These are phyloP conservation scores for Eulemur coronatus DNA, from an alignment of 2,797 vertebrate genomes.

Conservation along the genomic window DNA sequence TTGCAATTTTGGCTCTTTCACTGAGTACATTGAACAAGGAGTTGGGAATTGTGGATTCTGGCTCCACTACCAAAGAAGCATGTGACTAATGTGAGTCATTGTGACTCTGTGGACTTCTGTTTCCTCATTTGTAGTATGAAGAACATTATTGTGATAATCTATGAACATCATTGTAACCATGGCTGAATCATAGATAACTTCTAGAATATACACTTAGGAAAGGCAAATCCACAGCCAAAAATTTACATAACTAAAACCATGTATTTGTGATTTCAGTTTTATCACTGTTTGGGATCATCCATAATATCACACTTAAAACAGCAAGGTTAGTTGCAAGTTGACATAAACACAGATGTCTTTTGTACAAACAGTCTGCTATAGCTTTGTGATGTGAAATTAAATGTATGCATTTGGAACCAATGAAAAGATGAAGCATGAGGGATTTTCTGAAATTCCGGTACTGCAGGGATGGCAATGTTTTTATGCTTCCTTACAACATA, in stretches of 20 bases:
- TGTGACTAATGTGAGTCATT: not conserved
- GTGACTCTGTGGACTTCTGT: not conserved
- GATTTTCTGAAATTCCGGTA: not conserved
- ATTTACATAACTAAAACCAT: not conserved
- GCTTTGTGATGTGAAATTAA: slow-evolving; percentile 51
- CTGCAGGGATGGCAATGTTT: not conserved
- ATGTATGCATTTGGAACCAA: slow-evolving; percentile 38
- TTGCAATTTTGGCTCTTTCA: not conserved
- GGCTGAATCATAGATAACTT: not conserved
- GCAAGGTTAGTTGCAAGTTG: slow-evolving; percentile 52
- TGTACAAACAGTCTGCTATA: slow-evolving; percentile 17
- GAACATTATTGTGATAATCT: not conserved
- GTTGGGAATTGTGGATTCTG: not conserved
- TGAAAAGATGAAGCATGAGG: not conserved
- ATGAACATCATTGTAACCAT: not conserved
- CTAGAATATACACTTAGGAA: not conserved
- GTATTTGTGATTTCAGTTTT: slow-evolving; percentile 24
- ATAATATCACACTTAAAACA: slow-evolving; percentile 7
- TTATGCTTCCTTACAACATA: not conserved
- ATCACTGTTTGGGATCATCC: not conserved
- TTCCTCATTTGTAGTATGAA: not conserved
- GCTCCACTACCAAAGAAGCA: not conserved
- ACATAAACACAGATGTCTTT: slow-evolving; percentile 53
- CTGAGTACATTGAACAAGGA: not conserved
- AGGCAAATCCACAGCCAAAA: not conserved